Evolutionary conservation across 2,113 vertebrate genomes (phyloP).

Genomic region (Poeciliopsis prolifica): DNA sequence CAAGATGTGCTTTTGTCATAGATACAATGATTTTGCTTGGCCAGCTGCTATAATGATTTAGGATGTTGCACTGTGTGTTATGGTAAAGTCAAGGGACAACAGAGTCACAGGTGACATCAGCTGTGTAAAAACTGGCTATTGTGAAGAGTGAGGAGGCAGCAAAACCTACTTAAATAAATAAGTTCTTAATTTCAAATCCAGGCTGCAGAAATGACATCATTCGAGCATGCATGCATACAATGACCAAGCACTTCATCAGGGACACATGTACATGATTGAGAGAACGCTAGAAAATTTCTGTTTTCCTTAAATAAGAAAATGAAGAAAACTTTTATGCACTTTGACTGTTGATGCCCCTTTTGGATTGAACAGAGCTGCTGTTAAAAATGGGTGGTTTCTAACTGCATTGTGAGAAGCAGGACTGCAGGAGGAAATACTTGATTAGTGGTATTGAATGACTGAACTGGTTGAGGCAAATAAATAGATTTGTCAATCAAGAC

Average conservation of each 20-base stretch:
- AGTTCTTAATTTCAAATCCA: not conserved
- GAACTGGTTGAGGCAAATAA: not conserved
- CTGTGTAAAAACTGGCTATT: slow-evolving; percentile 16
- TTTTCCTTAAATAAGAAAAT: not conserved
- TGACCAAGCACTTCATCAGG: slow-evolving; percentile 25
- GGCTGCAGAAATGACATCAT: slow-evolving; percentile 25
- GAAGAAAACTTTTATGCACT: not conserved
- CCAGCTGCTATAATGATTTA: not conserved
- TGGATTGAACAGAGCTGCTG: not conserved
- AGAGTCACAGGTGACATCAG: slow-evolving; percentile 11
- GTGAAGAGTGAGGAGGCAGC: slow-evolving; percentile 13
- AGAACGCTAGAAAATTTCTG: not conserved
- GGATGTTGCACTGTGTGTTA: slow-evolving; percentile 27
- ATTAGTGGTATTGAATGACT: not conserved
- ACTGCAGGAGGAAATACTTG: not conserved
- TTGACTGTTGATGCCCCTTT: not conserved
- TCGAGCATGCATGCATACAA: slow-evolving; percentile 55
- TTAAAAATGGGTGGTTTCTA: not conserved
- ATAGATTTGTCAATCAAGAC: not conserved
- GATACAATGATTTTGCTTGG: not conserved
- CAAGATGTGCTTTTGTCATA: not conserved
- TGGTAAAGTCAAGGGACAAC: slow-evolving; percentile 19
- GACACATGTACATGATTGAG: not conserved
- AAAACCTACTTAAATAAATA: slow-evolving; percentile 9
- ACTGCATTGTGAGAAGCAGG: not conserved